phyloP scores from a whole-genome alignment of 1,140 invertebrate species.

The Pteromalus puparum region DNA sequence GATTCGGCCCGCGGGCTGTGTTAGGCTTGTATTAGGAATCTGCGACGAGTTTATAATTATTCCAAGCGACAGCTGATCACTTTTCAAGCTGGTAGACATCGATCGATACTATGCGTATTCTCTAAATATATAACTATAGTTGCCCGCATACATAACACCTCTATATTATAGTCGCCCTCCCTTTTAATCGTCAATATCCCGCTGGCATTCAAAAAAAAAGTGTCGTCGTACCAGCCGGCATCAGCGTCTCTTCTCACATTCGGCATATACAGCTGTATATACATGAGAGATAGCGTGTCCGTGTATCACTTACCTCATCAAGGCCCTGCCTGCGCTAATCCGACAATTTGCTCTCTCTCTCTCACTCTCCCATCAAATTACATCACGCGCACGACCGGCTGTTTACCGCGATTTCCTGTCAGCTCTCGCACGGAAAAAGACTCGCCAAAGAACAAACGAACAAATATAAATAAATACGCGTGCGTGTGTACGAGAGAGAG shows the following conservation, averaged over 20 bases:
- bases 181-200: background rate
- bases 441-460: background rate
- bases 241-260: background rate
- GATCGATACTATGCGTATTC: background rate
- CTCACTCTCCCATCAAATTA: constrained; percentile 19
- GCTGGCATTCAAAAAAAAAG: background rate
- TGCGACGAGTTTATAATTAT: background rate
- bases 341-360: constrained; percentile 37
- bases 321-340: constrained; percentile 1
- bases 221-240: background rate
- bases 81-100: no score
- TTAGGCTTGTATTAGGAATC: no score
- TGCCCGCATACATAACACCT: no score
- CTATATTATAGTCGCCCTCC: no score
- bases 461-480: background rate
- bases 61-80: no score
- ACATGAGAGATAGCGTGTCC: background rate
- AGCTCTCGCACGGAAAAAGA: background rate
- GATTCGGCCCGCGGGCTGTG: background rate
- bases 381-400: constrained; percentile 28
- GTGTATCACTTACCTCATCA: constrained; percentile 43
- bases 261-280: background rate
- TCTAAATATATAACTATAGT: no score
- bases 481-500: background rate
- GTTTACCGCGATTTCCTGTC: constrained; percentile 26